Conservation (phyloP, 2,888 invertebrate species). For the Melipona bicolor region DNA sequence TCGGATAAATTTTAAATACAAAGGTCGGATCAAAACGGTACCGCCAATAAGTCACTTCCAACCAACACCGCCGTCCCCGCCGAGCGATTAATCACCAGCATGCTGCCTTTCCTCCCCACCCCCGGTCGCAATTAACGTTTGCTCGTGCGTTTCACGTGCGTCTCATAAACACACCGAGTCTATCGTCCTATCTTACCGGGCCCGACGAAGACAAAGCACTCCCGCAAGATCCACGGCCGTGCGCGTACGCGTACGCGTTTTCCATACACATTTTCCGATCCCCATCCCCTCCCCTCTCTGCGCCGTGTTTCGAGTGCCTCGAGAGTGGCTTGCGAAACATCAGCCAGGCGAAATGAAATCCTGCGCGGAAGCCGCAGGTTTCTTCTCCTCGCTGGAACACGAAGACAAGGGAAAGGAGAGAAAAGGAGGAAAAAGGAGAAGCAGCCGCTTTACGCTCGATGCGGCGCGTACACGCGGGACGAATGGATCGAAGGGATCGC, state of each 20-base stretch:
- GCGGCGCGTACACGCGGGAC: conserved; percentile 16
- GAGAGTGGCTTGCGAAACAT: conserved; percentile 40
- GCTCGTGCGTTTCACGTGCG: conserved; percentile 1
- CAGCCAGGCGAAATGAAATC: conserved; percentile 44
- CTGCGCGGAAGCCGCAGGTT: conserved; percentile 1
- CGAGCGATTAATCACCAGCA: conserved; percentile 36
- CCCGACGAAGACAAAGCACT: conserved; percentile 45
- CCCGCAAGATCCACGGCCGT: conserved; percentile 27
- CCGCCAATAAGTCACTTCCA: conserved; percentile 7
- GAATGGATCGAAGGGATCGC: conserved; percentile 52
- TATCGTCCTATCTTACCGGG: neutral
- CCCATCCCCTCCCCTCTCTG: neutral
- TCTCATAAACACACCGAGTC: conserved; percentile 20
- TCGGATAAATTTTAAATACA: neutral
- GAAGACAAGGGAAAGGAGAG: neutral
- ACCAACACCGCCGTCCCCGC: neutral
- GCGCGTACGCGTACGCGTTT: conserved; percentile 11
- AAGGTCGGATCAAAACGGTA: neutral
- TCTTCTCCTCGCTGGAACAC: no score
- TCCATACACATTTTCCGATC: conserved; percentile 31
- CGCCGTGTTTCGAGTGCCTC: conserved; percentile 18
- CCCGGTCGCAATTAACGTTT: conserved; percentile 41
- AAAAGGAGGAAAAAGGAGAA: conserved; percentile 5
- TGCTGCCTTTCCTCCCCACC: neutral
- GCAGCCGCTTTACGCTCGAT: conserved; percentile 10